Conservation (phyloP, 2,797 vertebrate species). For the Lutjanus campechanus region DNA sequence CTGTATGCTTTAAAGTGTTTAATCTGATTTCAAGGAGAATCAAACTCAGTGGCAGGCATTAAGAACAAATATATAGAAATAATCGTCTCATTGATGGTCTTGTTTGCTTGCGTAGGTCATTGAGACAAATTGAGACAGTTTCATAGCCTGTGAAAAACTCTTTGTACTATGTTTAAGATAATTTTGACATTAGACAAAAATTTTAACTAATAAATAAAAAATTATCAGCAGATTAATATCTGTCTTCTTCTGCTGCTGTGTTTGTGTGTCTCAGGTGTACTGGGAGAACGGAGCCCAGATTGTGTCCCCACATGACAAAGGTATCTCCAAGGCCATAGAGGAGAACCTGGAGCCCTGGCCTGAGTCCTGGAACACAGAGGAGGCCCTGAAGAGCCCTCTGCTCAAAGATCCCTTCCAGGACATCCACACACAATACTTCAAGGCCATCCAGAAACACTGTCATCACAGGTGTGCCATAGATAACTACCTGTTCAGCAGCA, state of each 20-base stretch:
- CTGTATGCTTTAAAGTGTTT: no score
- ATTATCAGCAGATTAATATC: no score
- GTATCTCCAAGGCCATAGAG: slow-evolving; percentile 92
- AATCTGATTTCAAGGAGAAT: no score
- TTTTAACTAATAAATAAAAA: background rate
- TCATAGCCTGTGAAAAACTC: no score
- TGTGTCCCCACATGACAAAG: slow-evolving; percentile 93
- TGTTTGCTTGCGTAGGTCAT: no score
- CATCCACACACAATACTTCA: slow-evolving; percentile 89
- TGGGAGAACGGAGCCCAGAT: slow-evolving; percentile 99
- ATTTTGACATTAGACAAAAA: background rate
- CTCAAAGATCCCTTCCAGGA: slow-evolving; percentile 89
- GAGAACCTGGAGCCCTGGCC: slow-evolving; percentile 95
- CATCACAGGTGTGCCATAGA: slow-evolving; percentile 90
- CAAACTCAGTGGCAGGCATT: no score
- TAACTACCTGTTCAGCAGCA: background rate
- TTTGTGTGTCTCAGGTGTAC: slow-evolving; percentile 88
- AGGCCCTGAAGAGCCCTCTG: slow-evolving; percentile 86
- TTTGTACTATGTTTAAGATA: background rate
- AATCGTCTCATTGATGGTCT: no score
- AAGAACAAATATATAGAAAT: no score
- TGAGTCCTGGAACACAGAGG: slow-evolving; percentile 91
- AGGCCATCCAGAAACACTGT: slow-evolving; percentile 93
- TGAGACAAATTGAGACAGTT: no score
- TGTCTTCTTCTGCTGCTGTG: background rate